Evolutionary conservation across 2,888 invertebrate genomes (phyloP).

Genomic region (Metacarcinus magister): DNA sequence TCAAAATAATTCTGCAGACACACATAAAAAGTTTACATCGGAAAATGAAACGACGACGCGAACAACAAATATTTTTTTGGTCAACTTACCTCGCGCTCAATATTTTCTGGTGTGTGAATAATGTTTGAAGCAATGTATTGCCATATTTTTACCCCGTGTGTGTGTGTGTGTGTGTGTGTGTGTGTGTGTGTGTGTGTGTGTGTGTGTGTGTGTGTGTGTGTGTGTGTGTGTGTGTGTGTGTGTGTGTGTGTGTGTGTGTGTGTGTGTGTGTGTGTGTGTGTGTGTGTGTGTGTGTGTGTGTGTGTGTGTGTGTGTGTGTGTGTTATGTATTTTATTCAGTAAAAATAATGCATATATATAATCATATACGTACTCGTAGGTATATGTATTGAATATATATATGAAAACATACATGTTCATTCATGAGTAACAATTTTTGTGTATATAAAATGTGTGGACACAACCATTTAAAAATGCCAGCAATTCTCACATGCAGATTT

Average conservation of each 20-base stretch:
- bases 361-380: not conserved
- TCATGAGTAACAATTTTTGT: not conserved
- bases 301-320: constrained; percentile 53
- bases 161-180: not conserved
- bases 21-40: constrained; percentile 6
- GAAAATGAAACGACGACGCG: constrained; percentile 41
- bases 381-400: not conserved
- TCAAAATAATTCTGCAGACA: constrained; percentile 44
- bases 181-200: constrained; percentile 52
- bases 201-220: constrained; percentile 62
- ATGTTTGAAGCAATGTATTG: constrained; percentile 31
- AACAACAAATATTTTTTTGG: constrained; percentile 38
- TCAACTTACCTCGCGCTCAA: constrained; percentile 41
- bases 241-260: constrained; percentile 59
- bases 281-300: not conserved
- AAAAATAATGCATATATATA: not conserved
- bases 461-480: not conserved
- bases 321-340: not conserved
- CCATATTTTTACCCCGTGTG: not conserved
- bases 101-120: constrained; percentile 36
- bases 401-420: not conserved
- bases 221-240: constrained; percentile 64
- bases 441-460: not conserved
- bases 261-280: constrained; percentile 57
- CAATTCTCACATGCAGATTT: not conserved